Evolutionary conservation across 30 jellyfish, hydroid and myxozoan genomes (phyloP).

Genomic region (Morbakka virulenta): DNA sequence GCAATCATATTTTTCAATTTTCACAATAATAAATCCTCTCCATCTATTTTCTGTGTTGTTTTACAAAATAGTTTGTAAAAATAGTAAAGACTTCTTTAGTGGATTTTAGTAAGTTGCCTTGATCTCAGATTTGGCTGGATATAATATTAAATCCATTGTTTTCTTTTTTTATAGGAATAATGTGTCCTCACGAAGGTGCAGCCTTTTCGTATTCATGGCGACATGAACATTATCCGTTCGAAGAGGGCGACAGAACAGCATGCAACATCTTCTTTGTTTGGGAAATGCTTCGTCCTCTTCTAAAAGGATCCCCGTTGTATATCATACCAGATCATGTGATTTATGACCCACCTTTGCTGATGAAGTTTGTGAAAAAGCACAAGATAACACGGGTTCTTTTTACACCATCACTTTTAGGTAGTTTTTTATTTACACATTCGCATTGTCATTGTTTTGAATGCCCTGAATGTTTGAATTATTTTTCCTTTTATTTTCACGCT

Average conservation of each 20-base stretch:
- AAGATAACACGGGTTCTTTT: slow-evolving; percentile 66
- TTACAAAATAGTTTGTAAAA: no score
- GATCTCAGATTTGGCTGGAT: no score
- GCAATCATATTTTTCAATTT: no score
- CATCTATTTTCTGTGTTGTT: no score
- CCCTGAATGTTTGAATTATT: background rate
- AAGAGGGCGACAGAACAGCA: slow-evolving; percentile 72
- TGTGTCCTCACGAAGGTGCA: slow-evolving; percentile 94
- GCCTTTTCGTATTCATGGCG: slow-evolving; percentile 86
- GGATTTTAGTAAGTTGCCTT: no score
- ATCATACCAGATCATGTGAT: slow-evolving; percentile 79
- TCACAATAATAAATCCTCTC: no score
- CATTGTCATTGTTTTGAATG: background rate
- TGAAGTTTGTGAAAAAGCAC: slow-evolving; percentile 54
- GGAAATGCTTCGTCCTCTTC: slow-evolving; percentile 92
- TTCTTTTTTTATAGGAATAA: slow-evolving; percentile 51
- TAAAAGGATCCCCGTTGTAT: slow-evolving; percentile 62
- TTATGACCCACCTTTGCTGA: slow-evolving; percentile 72
- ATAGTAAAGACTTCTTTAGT: no score
- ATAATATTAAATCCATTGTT: no score
- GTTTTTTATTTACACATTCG: background rate
- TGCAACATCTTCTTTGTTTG: slow-evolving; percentile 84
- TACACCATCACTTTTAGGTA: slow-evolving; percentile 89
- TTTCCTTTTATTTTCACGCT: no score
- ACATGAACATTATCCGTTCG: slow-evolving; percentile 70